phyloP scores from a whole-genome alignment of 2,113 vertebrate genomes.

The Arizona elegans region DNA sequence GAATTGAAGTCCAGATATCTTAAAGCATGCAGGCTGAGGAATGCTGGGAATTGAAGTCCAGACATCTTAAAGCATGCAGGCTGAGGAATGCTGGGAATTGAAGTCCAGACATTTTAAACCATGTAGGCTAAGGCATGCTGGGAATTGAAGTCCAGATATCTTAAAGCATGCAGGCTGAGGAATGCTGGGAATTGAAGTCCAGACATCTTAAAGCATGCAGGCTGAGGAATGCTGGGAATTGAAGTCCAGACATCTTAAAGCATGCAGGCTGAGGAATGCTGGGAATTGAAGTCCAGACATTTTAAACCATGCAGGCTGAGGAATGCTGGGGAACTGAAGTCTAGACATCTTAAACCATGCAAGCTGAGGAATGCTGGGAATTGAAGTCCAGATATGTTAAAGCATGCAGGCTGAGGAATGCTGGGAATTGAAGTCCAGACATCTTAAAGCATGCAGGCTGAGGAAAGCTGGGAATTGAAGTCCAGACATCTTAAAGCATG shows the following conservation, averaged over 20 bases:
- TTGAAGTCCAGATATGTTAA: no score
- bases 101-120: background rate
- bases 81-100: no score
- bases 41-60: background rate
- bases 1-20: no score
- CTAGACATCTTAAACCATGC: no score
- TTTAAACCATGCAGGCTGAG: no score
- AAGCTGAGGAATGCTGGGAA: no score
- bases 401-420: no score
- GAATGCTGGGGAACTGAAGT: background rate
- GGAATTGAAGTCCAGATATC: background rate
- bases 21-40: background rate
- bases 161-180: background rate
- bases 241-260: background rate
- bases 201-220: background rate
- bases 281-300: no score
- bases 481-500: no score
- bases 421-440: no score
- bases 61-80: no score
- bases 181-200: background rate
- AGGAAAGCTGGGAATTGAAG: background rate
- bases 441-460: background rate
- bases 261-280: no score
- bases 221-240: background rate
- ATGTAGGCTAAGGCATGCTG: background rate